phyloP scores from a whole-genome alignment of 2,797 vertebrate genomes.

The Lepilemur septentrionalis region DNA sequence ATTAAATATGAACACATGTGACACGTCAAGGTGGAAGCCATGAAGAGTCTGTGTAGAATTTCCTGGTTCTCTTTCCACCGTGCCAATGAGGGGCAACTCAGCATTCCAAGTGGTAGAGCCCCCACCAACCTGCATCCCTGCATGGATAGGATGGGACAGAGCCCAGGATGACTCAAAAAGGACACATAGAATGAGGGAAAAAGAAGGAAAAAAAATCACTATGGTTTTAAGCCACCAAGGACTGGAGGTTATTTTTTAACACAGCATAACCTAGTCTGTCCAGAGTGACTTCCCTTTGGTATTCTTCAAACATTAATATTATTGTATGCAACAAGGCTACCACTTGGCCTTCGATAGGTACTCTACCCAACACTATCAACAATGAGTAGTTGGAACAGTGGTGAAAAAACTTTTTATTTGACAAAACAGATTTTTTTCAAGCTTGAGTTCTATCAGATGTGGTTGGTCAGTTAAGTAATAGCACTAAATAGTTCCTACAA shows the following conservation, averaged over 20 bases:
- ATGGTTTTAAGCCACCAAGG: background rate
- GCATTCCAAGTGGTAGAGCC: fast-evolving
- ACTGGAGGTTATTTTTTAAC: background rate
- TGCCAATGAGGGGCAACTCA: background rate
- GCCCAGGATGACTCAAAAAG: fast-evolving
- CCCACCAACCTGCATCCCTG: background rate
- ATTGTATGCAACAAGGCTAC: background rate
- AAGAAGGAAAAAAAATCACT: background rate
- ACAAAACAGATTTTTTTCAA: background rate
- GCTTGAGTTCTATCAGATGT: background rate
- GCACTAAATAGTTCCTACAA: background rate
- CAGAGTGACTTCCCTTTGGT: background rate
- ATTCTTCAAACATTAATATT: background rate
- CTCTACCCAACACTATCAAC: background rate
- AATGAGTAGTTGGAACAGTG: background rate
- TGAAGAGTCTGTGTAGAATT: background rate
- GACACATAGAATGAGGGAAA: background rate
- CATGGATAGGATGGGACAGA: background rate
- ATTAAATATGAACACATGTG: background rate
- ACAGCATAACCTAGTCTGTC: background rate
- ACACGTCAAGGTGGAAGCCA: background rate
- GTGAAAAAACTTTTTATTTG: background rate
- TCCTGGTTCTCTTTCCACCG: background rate
- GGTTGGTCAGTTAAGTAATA: background rate
- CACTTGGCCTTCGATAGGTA: fast-evolving